Evolutionary conservation across 2,888 invertebrate genomes (phyloP), one percentile per base, ranked within the genome.

Genomic region (Pachydiplax longipennis): DNA sequence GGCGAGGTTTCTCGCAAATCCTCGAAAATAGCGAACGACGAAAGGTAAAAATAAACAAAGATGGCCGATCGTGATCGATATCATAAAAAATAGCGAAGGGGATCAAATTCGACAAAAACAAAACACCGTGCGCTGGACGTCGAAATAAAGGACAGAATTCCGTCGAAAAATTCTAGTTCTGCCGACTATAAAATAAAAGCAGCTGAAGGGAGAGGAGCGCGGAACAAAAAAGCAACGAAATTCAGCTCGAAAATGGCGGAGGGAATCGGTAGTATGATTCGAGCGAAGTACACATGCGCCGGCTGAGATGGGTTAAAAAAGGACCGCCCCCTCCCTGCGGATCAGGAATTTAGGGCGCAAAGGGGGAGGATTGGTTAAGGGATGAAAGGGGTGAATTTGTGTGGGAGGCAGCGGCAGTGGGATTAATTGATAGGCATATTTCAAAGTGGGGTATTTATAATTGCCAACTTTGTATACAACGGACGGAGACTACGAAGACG

Each of bases 341-440:
- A 87, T 87, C 87, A 61, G 61, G 87, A 87, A 87, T 87, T 87
- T 87, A 87, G 87, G 87, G 87, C 87, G 87, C 22, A 61, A 65
- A 58, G 87, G 87, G 87, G 87, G 87, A 87, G 87, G 87, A 87
- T 87, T 61, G 87, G 37, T 40, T 37, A 87, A 65, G 87, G 87
- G 87, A 87, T 87, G 87, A 87, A 87, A 87, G 87, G 87, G 87
- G 87, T 87, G 83, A 83, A 58, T 35, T 31, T 35, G 25, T 31
- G 83, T 18, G 58, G 31, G 58, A 37, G 25, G 83, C 15, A 87
- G 35, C 12, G 10, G 8, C 18, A 10, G 58, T 5, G 1, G 83
- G 35, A 61, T 73, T 73, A 73, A 73, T 73, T 73, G 73, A 73
- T 73, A 73, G 73, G 73, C 73, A 73, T 73, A 73, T 73, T 73